These are phyloP conservation scores for Eospalax fontanierii DNA, from an alignment of 2,797 vertebrate genomes.

Conservation along the genomic window DNA sequence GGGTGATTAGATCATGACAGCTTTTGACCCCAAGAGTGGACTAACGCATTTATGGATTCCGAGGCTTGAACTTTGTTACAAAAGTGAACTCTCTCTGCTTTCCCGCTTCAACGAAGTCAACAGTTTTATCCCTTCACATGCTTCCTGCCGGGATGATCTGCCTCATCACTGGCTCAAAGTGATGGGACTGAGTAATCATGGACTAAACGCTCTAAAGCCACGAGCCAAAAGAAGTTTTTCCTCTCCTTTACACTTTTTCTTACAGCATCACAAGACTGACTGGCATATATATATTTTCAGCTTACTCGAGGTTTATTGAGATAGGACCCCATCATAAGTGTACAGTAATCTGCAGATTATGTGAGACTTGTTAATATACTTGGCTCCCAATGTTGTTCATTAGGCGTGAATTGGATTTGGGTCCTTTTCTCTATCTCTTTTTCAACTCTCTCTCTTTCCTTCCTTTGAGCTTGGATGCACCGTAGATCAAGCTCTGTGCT, in stretches of 20 bases:
- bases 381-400: neutral
- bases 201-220: neutral
- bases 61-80: neutral
- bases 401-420: neutral
- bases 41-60: neutral
- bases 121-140: neutral
- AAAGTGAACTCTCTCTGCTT: neutral
- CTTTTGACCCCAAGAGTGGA: neutral
- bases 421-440: neutral
- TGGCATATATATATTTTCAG: neutral
- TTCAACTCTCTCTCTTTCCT: neutral
- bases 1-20: neutral
- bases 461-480: neutral
- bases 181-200: neutral
- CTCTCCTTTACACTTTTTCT: neutral
- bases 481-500: neutral
- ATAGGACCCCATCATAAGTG: neutral
- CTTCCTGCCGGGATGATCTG: neutral
- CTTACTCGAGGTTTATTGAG: neutral
- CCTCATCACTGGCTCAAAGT: neutral
- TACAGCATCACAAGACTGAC: neutral
- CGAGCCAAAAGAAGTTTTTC: neutral
- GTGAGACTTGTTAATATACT: neutral
- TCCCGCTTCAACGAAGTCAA: neutral
- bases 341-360: neutral